Evolutionary conservation across 2,888 invertebrate genomes (phyloP), one percentile per base, ranked within the genome.

Genomic region (Aromia moschata): DNA sequence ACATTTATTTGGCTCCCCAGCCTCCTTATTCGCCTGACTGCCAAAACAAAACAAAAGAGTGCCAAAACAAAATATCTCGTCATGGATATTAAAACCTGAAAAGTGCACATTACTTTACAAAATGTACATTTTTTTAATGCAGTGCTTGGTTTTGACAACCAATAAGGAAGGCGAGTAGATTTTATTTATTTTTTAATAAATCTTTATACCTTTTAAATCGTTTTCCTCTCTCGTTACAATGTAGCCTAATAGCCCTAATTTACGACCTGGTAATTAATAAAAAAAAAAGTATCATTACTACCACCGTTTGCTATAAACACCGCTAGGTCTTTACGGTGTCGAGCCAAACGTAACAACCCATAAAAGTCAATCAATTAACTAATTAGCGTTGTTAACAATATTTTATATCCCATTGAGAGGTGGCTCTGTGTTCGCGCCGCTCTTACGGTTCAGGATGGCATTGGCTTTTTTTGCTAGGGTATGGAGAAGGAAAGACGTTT

Each of bases 361-460:
- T 56, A 56, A 56, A 56, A 45, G 56, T 56, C 56, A 46, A 56
- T 56, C 46, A 56, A 46, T 56, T 56, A 56, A 56, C 56, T 56
- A 56, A 56, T 46, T 45, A 45, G 43, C 20, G 44, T 16, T 51
- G 49, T 56, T 56, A 49, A 31, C 40, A 20, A 51, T 47, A 47
- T 47, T 36, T 47, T 56, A 41, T 37, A 51, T 33, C 43, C 56
- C 17, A 56, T 56, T 56, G 56, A 56, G 51, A 31, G 18, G 33
- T 44, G 45, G 18, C 25, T 43, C 43, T 43, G 9, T 43, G 43
- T 25, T 9, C 25, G 40, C 52, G 12, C 44, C 38, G 49, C 46
- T 38, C 25, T 25, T 55, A 38, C 38, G 31, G n/a, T 20, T 17
- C 14, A 47, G 37, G 36, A 47, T 33, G 37, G 40, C 31, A 12